A percentile compares a stretch with the other conserved stretches of the same genome.
These are phyloP conservation scores for Nemopilema nomurai DNA, from an alignment of 30 jellyfish, hydroid and myxozoan species.

Conservation along the genomic window DNA sequence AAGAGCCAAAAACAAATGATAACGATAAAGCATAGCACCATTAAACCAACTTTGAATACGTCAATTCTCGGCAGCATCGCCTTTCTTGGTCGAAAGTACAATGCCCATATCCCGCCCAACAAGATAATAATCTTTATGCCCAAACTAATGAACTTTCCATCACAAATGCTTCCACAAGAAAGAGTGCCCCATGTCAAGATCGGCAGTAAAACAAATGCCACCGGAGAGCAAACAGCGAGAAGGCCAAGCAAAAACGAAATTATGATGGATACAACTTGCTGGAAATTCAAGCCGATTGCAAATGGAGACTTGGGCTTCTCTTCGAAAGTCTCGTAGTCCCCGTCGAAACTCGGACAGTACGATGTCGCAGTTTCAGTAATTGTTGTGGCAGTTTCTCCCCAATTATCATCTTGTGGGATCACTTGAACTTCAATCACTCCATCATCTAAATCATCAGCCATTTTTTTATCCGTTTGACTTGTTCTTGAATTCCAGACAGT, in stretches of 20 bases:
- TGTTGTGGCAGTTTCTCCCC: conserved; percentile 99
- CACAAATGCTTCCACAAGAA: conserved; percentile 76
- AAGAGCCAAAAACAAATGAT: conserved; percentile 19
- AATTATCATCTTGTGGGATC: conserved; percentile 99
- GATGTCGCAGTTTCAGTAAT: conserved; percentile 99
- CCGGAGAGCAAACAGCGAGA: conserved; percentile 91
- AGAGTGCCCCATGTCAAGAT: conserved; percentile 49
- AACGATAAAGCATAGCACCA: conserved; percentile 9
- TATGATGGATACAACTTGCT: conserved; percentile 75
- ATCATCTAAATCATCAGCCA: conserved; percentile 94
- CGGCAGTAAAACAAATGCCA: conserved; percentile 87
- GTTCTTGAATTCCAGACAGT: conserved; percentile 64
- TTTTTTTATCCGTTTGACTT: conserved; percentile 23
- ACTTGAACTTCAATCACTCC: conserved; percentile 99
- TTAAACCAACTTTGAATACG: conserved; percentile 73
- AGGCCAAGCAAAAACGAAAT: conserved; percentile 74
- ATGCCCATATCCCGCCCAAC: conserved; percentile 93
- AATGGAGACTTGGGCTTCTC: conserved; percentile 79
- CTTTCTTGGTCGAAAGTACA: conserved; percentile 84
- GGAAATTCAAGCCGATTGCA: conserved; percentile 72
- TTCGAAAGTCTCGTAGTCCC: conserved; percentile 78
- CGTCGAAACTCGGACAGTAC: conserved; percentile 86
- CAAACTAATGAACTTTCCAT: conserved; percentile 83
- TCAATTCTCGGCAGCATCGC: conserved; percentile 83
- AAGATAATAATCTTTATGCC: conserved; percentile 86